Evolutionary conservation across 2,797 vertebrate species (phyloP).

Genomic region (Typhlichthys eigenmanni): DNA sequence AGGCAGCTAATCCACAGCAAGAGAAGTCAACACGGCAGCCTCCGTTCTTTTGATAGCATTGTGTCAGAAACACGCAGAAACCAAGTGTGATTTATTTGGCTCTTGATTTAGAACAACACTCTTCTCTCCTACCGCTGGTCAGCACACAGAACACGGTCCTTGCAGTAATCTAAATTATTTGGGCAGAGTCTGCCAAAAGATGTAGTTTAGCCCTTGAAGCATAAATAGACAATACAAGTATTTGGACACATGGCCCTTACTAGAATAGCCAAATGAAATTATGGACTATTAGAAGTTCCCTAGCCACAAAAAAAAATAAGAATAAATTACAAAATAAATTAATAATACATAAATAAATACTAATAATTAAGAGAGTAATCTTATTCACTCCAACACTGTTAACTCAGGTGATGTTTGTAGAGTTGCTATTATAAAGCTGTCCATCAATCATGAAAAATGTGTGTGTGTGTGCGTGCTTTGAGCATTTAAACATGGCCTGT

Average conservation of each 20-base stretch:
- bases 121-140: conserved; percentile 36
- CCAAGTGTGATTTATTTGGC: conserved; percentile 72
- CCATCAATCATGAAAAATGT: conserved; percentile 35
- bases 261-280: conserved; percentile 21
- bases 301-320: conserved; percentile 3
- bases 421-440: conserved; percentile 58
- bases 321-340: conserved; percentile 2
- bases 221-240: conserved; percentile 54
- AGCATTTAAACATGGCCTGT: conserved; percentile 56
- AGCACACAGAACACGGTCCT: conserved; percentile 41
- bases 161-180: conserved; percentile 58
- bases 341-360: neutral
- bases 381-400: neutral
- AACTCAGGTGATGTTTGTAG: neutral
- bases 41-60: conserved; percentile 67
- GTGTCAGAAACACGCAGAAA: conserved; percentile 64
- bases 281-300: neutral
- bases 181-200: conserved; percentile 49
- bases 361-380: neutral
- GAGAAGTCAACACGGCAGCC: conserved; percentile 68
- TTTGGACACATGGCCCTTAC: conserved; percentile 30
- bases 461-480: conserved; percentile 4
- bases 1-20: conserved; percentile 71
- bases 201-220: conserved; percentile 41
- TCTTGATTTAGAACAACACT: conserved; percentile 59